Percentiles rank a stretch among this genome's conserved stretches.
Conservation (phyloP, 2,888 invertebrate species). For the Caenorhabditis wallacei region DNA sequence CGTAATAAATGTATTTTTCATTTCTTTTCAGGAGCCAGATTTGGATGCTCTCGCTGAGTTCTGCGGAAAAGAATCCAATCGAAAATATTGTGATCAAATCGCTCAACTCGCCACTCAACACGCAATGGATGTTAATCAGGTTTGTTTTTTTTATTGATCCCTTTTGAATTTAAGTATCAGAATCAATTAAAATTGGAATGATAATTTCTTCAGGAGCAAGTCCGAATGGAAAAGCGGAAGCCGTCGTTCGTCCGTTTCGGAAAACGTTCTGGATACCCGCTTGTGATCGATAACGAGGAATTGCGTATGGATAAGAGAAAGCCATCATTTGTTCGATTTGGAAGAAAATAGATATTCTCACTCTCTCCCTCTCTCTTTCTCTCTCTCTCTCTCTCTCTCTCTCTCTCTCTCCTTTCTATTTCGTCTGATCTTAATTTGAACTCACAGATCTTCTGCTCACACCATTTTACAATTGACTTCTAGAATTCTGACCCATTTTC, state of each 20-base stretch:
- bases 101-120: constrained; percentile 45
- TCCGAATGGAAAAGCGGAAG: constrained; percentile 70
- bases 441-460: constrained; percentile 14
- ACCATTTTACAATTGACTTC: constrained; percentile 11
- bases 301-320: constrained; percentile 71
- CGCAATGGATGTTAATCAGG: constrained; percentile 46
- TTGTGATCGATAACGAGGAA: constrained; percentile 41
- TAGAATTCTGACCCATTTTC: constrained; percentile 18
- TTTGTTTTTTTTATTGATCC: neutral
- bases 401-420: neutral
- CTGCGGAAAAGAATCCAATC: constrained; percentile 59
- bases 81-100: constrained; percentile 58
- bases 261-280: constrained; percentile 66
- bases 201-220: constrained; percentile 45
- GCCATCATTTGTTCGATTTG: constrained; percentile 75
- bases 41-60: constrained; percentile 59
- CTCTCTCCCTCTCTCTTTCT: neutral
- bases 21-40: constrained; percentile 50
- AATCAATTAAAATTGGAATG: no score
- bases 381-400: neutral
- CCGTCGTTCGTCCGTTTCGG: constrained; percentile 76
- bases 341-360: constrained; percentile 64
- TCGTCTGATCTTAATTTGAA: constrained; percentile 19
- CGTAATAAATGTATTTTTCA: neutral
- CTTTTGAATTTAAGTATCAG: no score